Evolutionary conservation across 2,888 invertebrate species (phyloP).

Genomic region (Dendrolimus houi): DNA sequence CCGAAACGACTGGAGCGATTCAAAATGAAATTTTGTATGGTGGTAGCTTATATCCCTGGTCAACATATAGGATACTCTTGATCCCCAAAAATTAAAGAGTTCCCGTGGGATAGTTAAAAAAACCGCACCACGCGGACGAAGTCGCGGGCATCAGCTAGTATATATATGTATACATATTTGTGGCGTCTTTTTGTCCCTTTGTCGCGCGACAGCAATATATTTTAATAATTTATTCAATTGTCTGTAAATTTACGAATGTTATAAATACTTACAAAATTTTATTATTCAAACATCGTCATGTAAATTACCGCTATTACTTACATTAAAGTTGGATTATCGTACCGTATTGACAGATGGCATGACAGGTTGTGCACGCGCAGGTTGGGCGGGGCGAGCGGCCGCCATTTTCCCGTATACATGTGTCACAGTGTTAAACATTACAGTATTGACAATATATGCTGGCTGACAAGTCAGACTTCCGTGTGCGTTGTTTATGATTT

Average conservation of each 20-base stretch:
- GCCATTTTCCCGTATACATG: conserved; percentile 31
- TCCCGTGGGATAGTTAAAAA: too few relatives aligned
- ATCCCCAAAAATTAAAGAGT: too few relatives aligned
- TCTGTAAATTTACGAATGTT: background rate
- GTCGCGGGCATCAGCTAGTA: too few relatives aligned
- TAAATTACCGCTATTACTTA: background rate
- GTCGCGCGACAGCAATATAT: too few relatives aligned
- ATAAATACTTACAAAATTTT: background rate
- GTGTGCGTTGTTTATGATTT: conserved; percentile 6
- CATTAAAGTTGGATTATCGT: background rate
- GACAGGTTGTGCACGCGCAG: conserved; percentile 30
- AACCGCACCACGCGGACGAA: too few relatives aligned
- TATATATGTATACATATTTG: too few relatives aligned
- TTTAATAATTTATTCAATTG: too few relatives aligned
- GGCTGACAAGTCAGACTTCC: conserved; percentile 17
- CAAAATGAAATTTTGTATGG: too few relatives aligned
- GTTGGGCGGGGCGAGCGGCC: conserved; percentile 16
- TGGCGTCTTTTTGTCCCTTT: too few relatives aligned
- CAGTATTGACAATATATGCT: background rate
- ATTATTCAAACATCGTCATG: background rate
- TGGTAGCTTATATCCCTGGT: too few relatives aligned
- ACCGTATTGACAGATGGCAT: conserved; percentile 7
- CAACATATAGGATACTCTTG: too few relatives aligned
- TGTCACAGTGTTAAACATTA: conserved; percentile 6
- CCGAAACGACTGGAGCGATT: too few relatives aligned